Base-by-base conservation (phyloP, 2,888 invertebrate genomes). In the Balanococcus diminutus region DNA sequence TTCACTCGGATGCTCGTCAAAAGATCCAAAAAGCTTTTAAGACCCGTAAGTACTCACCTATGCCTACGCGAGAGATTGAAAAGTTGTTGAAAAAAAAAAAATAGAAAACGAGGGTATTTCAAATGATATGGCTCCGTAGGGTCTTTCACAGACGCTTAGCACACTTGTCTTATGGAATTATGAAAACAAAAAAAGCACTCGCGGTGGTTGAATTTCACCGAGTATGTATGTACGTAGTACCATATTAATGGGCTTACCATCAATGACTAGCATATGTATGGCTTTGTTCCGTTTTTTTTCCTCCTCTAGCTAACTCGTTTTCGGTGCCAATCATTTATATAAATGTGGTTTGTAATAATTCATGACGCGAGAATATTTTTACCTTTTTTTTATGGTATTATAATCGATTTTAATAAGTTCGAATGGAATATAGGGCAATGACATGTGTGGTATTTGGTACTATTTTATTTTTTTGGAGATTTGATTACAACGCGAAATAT, bases 191-290 rank as follows among this genome's bases (percentile, higher is more conserved):
- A 67, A 67, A 67, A 11, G 14, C 5, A 28, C 67, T 61, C 61
- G 28, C n/a, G 28, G 67, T 67, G 67, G 67, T 67, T 67, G 16
- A 67, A 67, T 67, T 67, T 67, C 67, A 67, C 67, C 67, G 28
- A 67, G 28, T 67, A 56, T 51, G 5, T 2, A 4, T 56, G 22
- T 14, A 14, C 28, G 25, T 56, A 46, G 5, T 36, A 56, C 56
- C 56, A 56, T 67, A 67, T 67, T 67, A 67, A 67, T 67, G 67
- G 67, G 67, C 67, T 67, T 67, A 67, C 56, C 67, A 67, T 67
- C 67, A 67, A 67, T 67, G 67, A 67, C 67, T 67, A 67, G 67
- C 67, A 67, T 67, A 67, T 67, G 67, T 67, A 67, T 28, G 67
- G 67, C 67, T 67, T 67, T 67, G 67, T 67, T 67, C 67, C 28